Base-by-base conservation (phyloP, 2,888 invertebrate species). In the Meandrusa payeni region DNA sequence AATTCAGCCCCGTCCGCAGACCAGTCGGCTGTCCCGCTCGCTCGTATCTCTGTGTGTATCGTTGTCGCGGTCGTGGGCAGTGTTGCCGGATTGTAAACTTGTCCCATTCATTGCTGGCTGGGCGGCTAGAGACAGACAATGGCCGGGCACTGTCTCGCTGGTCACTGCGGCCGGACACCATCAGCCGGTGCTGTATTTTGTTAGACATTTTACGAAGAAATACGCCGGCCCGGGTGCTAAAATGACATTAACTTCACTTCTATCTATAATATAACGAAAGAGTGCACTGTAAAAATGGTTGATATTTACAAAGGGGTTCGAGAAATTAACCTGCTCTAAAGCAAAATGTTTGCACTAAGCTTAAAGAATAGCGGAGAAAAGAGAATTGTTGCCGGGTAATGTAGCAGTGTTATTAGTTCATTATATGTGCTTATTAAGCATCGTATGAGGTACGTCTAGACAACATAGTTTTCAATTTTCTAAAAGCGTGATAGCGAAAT, bases 91-190 rank as follows among this genome's bases (percentile, higher is more conserved):
- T 67, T 62, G 64, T 79, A 75, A 76, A 77, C 77, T 75, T 76
- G 76, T 63, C 72, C 76, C 81, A 86, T 85, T 85, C 81, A 85
- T 77, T 64, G 77, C 55, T 15, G 28, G 13, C 13, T 59, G 64
- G 64, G 50, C 59, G 48, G 45, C 60, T 61, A 57, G 53, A 63
- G 72, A 79, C 77, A 81, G 74, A 80, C 79, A 77, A 76, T 76
- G 63, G 66, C 62, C 61, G 41, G 52, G 40, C 23, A 37, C 27
- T 12, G 19, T 17, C 31, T 19, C 10, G 15, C 13, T 2, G n/a
- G 6, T n/a, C 28, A 20, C 19, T 10, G 31, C 10, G 15, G 17
- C 20, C 22, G 34, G 27, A n/a, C n/a, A n/a, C 34, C 22, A 24
- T 11, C 26, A 11, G n/a, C 9, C 24, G 20, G 27, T 11, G 15